These are phyloP conservation scores for Galerucella pusilla DNA, from an alignment of 2,888 invertebrate species.

Conservation along the genomic window DNA sequence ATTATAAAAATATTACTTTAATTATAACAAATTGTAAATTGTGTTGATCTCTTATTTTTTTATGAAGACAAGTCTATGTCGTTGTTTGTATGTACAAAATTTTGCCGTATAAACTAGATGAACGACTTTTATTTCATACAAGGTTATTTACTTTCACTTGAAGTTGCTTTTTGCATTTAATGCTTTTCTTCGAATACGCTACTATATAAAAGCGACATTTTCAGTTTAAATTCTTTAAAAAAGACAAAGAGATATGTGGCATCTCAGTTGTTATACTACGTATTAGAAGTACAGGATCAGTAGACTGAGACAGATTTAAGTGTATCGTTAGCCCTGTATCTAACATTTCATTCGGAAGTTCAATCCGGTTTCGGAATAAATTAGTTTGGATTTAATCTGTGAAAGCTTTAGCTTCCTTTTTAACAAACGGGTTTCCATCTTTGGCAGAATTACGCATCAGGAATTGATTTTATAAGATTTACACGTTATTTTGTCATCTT, in stretches of 20 bases:
- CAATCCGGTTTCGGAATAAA: conserved; percentile 60
- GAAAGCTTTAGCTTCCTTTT: conserved; percentile 49
- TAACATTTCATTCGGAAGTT: conserved; percentile 61
- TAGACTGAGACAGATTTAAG: conserved; percentile 59
- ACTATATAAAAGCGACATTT: conserved; percentile 18
- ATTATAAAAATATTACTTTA: too few relatives aligned
- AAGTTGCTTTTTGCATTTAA: conserved; percentile 2
- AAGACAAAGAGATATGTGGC: conserved; percentile 40
- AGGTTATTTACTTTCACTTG: conserved; percentile 9
- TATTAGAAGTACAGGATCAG: conserved; percentile 46
- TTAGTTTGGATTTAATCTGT: conserved; percentile 58
- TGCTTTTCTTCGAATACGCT: conserved; percentile 6
- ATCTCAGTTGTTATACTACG: conserved; percentile 48
- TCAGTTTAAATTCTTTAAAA: conserved; percentile 17
- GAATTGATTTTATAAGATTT: conserved; percentile 41
- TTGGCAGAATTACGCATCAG: conserved; percentile 45
- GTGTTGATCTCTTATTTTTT: too few relatives aligned
- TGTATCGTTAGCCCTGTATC: conserved; percentile 60
- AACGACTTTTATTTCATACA: neutral
- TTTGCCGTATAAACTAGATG: neutral
- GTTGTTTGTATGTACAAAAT: neutral
- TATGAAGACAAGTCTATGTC: too few relatives aligned
- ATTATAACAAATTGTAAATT: too few relatives aligned
- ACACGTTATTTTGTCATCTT: conserved; percentile 39
- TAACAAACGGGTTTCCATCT: conserved; percentile 52